Evolutionary conservation across 2,113 vertebrate genomes (phyloP), one percentile per base, ranked within the genome.

Genomic region (Phrynocephalus versicolor): DNA sequence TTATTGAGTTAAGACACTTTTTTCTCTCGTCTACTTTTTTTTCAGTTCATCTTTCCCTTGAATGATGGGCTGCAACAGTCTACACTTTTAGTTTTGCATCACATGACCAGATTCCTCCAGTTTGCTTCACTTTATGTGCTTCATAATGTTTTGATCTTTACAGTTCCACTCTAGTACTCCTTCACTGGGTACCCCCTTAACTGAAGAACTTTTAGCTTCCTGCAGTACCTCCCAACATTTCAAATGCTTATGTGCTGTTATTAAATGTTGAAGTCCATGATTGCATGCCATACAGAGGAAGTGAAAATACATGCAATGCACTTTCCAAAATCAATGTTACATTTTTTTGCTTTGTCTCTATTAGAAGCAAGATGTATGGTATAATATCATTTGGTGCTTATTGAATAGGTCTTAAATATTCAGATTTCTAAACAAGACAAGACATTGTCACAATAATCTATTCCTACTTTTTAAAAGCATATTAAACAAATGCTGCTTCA

Each of bases 321-420:
- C 45, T 51, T 51, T 51, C 10, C 45, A 51, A 51, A 5, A 51
- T 51, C 45, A 51, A 10, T 51, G 5, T 51, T 51, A 51, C 5
- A 51, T 51, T 10, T 51, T 10, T 51, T 51, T 51, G 45, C 5
- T 58, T 13, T n/a, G 39, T n/a, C n/a, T 70, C 77, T 57, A 69
- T 71, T 60, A 60, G 33, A 39, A 79, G 79, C 51, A 79, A 45
- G 60, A 58, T 19, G 79, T 79, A 72, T 21, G 72, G 1, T 60
- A 71, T 35, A 19, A 39, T 57, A 8, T 51, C 65, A 37, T 72
- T 74, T 86, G 69, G 6, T 65, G 2, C 39, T 79, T 79, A 71
- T 72, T 85, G 65, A 83, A 62, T 64, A 84, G 8, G 3, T 84
- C 39, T 84, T 33, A 73, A 58, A 19, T 72, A 62, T 51, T 72